phyloP scores from a whole-genome alignment of 2,113 vertebrate genomes.

The Tinamus guttatus region DNA sequence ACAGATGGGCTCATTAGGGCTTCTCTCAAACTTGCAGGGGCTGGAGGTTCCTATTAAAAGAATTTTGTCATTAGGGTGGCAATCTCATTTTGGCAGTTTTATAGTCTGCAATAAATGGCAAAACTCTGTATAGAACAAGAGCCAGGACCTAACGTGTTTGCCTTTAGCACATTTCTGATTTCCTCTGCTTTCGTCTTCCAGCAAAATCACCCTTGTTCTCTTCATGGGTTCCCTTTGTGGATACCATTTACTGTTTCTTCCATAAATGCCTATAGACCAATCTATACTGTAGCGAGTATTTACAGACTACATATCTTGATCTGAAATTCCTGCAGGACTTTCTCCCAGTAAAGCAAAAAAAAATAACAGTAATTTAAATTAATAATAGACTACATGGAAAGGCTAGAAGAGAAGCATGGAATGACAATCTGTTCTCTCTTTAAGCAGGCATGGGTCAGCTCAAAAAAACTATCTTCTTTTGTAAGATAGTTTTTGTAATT shows the following conservation, averaged over 20 bases:
- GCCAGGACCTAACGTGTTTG: not conserved
- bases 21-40: not conserved
- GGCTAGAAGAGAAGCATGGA: not conserved
- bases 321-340: not conserved
- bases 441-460: not conserved
- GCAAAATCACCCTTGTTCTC: conserved; percentile 34
- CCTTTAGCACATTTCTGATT: not conserved
- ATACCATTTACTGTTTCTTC: conserved; percentile 43
- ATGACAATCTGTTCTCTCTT: not conserved
- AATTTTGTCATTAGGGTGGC: not conserved
- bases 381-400: not conserved
- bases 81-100: not conserved
- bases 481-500: too few species aligned
- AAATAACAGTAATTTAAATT: not conserved
- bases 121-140: not conserved
- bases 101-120: not conserved
- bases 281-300: not conserved
- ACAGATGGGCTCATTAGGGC: not conserved
- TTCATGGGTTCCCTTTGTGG: conserved; percentile 32
- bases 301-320: not conserved
- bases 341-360: not conserved
- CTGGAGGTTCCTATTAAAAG: not conserved
- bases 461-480: not conserved
- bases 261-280: not conserved
- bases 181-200: conserved; percentile 11